phyloP scores from a whole-genome alignment of 2,888 invertebrate genomes.

The Hirtodrosophila trivittata region DNA sequence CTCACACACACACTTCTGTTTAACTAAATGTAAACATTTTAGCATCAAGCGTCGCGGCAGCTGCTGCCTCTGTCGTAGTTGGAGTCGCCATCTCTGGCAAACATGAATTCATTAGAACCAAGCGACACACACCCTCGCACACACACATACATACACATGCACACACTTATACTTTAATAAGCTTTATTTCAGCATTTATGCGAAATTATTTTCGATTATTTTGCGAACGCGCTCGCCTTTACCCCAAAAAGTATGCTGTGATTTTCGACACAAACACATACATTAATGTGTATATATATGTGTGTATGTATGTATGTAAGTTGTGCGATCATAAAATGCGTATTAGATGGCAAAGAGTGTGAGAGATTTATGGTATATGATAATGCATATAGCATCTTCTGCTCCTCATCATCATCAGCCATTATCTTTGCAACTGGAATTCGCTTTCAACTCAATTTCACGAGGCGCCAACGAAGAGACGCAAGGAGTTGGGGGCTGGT shows the following conservation, averaged over 20 bases:
- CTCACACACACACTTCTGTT: slow-evolving; percentile 29
- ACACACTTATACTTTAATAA: slow-evolving; percentile 8
- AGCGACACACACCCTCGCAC: slow-evolving; percentile 13
- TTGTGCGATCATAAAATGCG: slow-evolving; percentile 54
- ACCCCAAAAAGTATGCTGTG: slow-evolving; percentile 38
- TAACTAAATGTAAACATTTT: slow-evolving; percentile 72
- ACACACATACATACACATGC: slow-evolving; percentile 16
- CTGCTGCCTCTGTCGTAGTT: not conserved
- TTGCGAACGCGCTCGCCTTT: slow-evolving; percentile 2
- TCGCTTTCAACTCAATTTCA: slow-evolving; percentile 35
- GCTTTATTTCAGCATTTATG: slow-evolving; percentile 48
- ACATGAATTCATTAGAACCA: slow-evolving; percentile 51
- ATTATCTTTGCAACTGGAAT: slow-evolving; percentile 2
- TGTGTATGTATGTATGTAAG: slow-evolving; percentile 25
- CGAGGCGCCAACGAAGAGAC: not conserved
- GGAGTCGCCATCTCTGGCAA: slow-evolving; percentile 8
- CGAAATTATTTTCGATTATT: slow-evolving; percentile 64
- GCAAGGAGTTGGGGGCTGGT: not conserved
- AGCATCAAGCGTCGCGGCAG: slow-evolving; percentile 33
- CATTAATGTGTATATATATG: slow-evolving; percentile 13
- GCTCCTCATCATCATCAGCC: not conserved
- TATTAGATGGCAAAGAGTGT: slow-evolving; percentile 35
- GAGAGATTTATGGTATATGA: slow-evolving; percentile 51
- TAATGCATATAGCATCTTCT: slow-evolving; percentile 34
- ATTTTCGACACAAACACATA: slow-evolving; percentile 39